phyloP scores from a whole-genome alignment of 2,888 invertebrate species.

The Auanema sp. region DNA sequence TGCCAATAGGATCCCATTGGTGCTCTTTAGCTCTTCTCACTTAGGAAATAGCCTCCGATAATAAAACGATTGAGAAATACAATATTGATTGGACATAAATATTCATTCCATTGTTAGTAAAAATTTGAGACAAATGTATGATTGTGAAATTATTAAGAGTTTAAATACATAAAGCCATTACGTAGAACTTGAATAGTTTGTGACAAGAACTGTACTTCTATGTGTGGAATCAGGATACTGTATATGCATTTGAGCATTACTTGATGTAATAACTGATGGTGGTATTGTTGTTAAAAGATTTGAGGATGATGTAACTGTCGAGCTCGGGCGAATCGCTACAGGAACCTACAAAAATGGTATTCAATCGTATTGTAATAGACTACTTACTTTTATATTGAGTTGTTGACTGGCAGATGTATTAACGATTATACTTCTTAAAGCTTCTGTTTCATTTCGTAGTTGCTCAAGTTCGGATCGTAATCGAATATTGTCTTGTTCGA shows the following conservation, averaged over 20 bases:
- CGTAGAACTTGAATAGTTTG: conserved; percentile 17
- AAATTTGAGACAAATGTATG: background rate
- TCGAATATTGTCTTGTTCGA: conserved; percentile 83
- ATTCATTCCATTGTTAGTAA: too few species aligned
- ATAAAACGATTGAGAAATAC: background rate
- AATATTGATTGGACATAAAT: background rate
- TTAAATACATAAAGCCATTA: conserved; percentile 2
- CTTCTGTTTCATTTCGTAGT: conserved; percentile 39
- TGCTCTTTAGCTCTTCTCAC: background rate
- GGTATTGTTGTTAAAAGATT: conserved; percentile 8
- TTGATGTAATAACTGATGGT: conserved; percentile 36
- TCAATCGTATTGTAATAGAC: background rate
- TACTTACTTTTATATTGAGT: background rate
- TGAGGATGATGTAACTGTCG: conserved; percentile 14
- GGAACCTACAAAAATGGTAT: conserved; percentile 17
- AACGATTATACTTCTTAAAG: conserved; percentile 31
- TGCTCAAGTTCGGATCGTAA: conserved; percentile 41
- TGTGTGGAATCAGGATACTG: conserved; percentile 31
- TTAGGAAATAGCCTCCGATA: background rate
- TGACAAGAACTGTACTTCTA: conserved; percentile 34
- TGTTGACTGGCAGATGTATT: conserved; percentile 20
- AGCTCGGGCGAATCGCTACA: conserved; percentile 13
- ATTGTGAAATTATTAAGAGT: background rate
- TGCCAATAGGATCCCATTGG: too few species aligned
- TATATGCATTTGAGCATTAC: conserved; percentile 26